These are phyloP conservation scores for Agapostemon virescens DNA, from an alignment of 2,888 invertebrate species.

Conservation along the genomic window DNA sequence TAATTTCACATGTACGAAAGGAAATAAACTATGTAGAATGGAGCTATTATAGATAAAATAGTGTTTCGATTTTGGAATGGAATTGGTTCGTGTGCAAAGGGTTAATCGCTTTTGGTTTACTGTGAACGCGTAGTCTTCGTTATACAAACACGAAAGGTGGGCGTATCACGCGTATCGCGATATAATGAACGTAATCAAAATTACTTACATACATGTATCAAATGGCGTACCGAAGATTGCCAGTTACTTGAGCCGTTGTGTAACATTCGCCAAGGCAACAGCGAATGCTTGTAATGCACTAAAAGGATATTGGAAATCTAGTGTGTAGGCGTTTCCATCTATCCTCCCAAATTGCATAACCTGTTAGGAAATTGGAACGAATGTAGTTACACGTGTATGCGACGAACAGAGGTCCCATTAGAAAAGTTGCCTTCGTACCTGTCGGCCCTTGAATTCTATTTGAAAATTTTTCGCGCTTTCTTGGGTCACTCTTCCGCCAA, in stretches of 20 bases:
- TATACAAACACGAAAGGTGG: not conserved
- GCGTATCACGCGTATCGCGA: not conserved
- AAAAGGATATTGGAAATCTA: slow-evolving; percentile 99
- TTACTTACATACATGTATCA: slow-evolving; percentile 67
- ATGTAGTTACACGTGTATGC: not conserved
- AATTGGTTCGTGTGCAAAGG: too few relatives aligned
- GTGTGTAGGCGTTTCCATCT: slow-evolving; percentile 98
- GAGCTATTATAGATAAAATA: too few relatives aligned
- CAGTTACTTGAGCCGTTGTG: slow-evolving; percentile 93
- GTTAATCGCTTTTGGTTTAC: too few relatives aligned
- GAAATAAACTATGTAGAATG: too few relatives aligned
- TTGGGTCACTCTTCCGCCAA: slow-evolving; percentile 99
- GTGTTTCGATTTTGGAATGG: too few relatives aligned
- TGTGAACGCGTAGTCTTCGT: not conserved
- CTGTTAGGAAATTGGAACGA: slow-evolving; percentile 81
- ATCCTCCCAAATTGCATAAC: slow-evolving; percentile 99
- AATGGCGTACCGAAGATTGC: slow-evolving; percentile 68
- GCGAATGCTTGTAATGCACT: slow-evolving; percentile 99
- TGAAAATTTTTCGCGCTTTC: slow-evolving; percentile 99
- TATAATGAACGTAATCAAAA: not conserved
- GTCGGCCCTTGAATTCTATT: slow-evolving; percentile 97
- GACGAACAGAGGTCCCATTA: too few relatives aligned
- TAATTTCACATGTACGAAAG: too few relatives aligned
- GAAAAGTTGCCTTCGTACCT: slow-evolving; percentile 83
- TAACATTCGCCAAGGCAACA: slow-evolving; percentile 97